Evolutionary conservation across 1,140 invertebrate species (phyloP).

Genomic region (Drosophila lacteicornis): DNA sequence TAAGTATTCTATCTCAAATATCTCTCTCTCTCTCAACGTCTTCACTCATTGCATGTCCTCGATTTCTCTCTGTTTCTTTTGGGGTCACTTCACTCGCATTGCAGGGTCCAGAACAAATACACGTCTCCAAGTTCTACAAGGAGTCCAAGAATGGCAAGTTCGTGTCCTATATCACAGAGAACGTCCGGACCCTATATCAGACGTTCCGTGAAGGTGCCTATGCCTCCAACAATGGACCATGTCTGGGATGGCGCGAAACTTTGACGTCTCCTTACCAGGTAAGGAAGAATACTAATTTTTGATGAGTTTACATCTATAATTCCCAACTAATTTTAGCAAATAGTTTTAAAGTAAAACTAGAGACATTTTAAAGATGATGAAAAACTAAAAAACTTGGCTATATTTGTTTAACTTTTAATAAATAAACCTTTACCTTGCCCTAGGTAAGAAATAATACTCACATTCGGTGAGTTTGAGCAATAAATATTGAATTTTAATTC

Average conservation of each 20-base stretch:
- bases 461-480: too few species aligned
- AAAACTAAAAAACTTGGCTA: too few species aligned
- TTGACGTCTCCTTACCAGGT: slow-evolving; percentile 86
- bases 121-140: slow-evolving; percentile 96
- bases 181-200: slow-evolving; percentile 95
- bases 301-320: too few species aligned
- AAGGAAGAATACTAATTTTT: not conserved
- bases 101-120: slow-evolving; percentile 94
- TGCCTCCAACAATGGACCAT: slow-evolving; percentile 97
- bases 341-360: too few species aligned
- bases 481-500: too few species aligned
- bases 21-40: slow-evolving; percentile 38
- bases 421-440: too few species aligned
- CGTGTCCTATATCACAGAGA: slow-evolving; percentile 93
- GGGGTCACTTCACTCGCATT: slow-evolving; percentile 78
- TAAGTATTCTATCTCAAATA: slow-evolving; percentile 21
- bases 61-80: slow-evolving; percentile 61
- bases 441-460: too few species aligned
- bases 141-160: slow-evolving; percentile 96
- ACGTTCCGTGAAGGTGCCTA: slow-evolving; percentile 95
- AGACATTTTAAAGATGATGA: too few species aligned
- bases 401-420: too few species aligned
- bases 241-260: slow-evolving; percentile 95
- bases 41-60: slow-evolving; percentile 74
- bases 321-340: too few species aligned